These are phyloP conservation scores for Neuroterus valhalla DNA, from an alignment of 1,140 invertebrate species.

Conservation along the genomic window DNA sequence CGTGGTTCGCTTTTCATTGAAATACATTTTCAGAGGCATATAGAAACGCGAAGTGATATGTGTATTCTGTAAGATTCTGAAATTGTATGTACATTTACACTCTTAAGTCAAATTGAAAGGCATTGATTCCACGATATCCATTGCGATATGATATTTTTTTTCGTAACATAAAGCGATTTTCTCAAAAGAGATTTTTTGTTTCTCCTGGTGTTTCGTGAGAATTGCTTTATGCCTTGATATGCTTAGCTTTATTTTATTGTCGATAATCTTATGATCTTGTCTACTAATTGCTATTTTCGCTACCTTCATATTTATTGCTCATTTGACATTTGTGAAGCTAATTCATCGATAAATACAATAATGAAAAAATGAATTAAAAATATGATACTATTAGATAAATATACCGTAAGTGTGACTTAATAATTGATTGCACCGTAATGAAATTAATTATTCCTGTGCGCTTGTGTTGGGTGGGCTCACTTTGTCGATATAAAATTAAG, in stretches of 20 bases:
- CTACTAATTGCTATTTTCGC: no score
- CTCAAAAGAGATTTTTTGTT: neutral
- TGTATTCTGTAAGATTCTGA: neutral
- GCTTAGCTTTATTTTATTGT: slow-evolving; percentile 15
- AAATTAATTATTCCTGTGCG: no score
- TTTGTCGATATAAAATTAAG: no score
- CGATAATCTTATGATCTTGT: neutral
- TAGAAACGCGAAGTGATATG: neutral
- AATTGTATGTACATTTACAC: slow-evolving; percentile 13
- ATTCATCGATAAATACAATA: no score
- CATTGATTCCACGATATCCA: slow-evolving; percentile 20
- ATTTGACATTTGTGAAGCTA: no score
- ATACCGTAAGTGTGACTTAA: no score
- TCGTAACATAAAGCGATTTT: neutral
- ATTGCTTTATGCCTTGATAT: neutral
- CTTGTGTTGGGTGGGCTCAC: no score
- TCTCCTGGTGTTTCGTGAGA: neutral
- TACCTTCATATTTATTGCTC: no score
- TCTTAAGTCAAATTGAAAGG: slow-evolving; percentile 5
- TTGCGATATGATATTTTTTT: slow-evolving; percentile 11
- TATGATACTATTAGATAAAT: no score
- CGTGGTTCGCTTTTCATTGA: neutral
- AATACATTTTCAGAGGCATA: neutral
- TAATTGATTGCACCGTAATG: no score
- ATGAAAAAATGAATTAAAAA: no score